Conservation (phyloP, 2,888 invertebrate species). For the Anarsia innoxiella region DNA sequence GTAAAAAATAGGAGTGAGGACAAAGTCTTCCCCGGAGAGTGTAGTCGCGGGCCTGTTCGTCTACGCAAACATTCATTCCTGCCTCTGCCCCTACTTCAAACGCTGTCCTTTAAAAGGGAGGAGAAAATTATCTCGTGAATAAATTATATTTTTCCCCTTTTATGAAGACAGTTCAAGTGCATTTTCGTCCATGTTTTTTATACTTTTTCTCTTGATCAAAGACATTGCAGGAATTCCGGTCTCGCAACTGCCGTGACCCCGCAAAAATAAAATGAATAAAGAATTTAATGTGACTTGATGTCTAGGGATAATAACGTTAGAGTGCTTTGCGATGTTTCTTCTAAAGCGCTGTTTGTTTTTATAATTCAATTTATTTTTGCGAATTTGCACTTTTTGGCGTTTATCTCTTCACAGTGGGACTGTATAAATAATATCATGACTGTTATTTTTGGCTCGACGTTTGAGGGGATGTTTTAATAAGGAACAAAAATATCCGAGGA, state of each 20-base stretch:
- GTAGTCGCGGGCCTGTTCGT: constrained; percentile 30
- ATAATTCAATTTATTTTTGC: constrained; percentile 49
- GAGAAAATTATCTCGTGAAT: constrained; percentile 75
- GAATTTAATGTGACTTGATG: constrained; percentile 71
- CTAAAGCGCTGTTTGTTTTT: constrained; percentile 55
- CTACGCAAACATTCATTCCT: constrained; percentile 60
- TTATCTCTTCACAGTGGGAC: constrained; percentile 15
- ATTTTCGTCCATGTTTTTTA: constrained; percentile 67
- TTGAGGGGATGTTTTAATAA: too few relatives aligned
- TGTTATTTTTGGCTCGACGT: too few relatives aligned
- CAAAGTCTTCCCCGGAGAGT: constrained; percentile 30
- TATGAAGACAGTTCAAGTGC: constrained; percentile 73
- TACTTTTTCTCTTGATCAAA: constrained; percentile 64
- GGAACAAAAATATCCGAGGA: too few relatives aligned
- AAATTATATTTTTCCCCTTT: constrained; percentile 72
- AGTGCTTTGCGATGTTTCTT: constrained; percentile 57
- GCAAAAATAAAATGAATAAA: constrained; percentile 68
- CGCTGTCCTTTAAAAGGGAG: constrained; percentile 54
- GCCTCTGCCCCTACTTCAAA: constrained; percentile 54
- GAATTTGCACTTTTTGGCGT: constrained; percentile 34
- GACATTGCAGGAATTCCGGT: constrained; percentile 60
- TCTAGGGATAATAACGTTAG: constrained; percentile 62
- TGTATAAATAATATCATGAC: background rate
- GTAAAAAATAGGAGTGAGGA: constrained; percentile 16
- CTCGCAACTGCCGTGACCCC: constrained; percentile 55